Evolutionary conservation across 2,797 vertebrate species (phyloP), one percentile per base, ranked within the genome.

Genomic region (Kryptopterus vitreolus): DNA sequence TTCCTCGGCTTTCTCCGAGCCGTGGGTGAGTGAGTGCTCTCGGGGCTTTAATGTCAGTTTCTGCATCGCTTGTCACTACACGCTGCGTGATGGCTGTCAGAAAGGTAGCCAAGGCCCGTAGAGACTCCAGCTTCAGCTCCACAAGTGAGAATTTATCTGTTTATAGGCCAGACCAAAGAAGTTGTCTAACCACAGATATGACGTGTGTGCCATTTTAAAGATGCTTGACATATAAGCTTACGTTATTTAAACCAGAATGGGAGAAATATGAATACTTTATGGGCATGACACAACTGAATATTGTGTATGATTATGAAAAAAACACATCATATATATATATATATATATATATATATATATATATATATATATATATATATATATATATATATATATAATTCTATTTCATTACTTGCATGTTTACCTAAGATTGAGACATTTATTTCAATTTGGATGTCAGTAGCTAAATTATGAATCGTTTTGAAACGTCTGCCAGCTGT

Each of bases 31-130:
- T 84, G 86, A 87, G 90, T 87, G 90, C 92, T 92, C 85, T 88
- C 73, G 86, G 91, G 92, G 92, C 87, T 90, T 76, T 90, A 87
- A 91, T 90, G 91, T 93, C 92, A 93, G 86, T 90, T 91, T 92
- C 86, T 83, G 85, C 92, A 86, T 92, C 89, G 87, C 87, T 90
- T 91, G 89, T 87, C 81, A 84, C 77, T 87, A 82, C 59, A 76
- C 46, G 22, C 52, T 68, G 43, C 53, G 13, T 61, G 75, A 61
- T 71, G 61, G 57, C 66, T 77, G 65, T 77, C 74, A 76, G 74
- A 63, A 62, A 76, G 59, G 43, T 53, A 78, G 53, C 26, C 65
- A 43, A 78, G 53, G 38, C 58, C 38, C 46, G 3, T 70, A 33
- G 53, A 48, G 74, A 35, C 66, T 71, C 4, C 48, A 31, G 74